Evolutionary conservation across 1,140 invertebrate species (phyloP).

Genomic region (Hycleus phaleratus): DNA sequence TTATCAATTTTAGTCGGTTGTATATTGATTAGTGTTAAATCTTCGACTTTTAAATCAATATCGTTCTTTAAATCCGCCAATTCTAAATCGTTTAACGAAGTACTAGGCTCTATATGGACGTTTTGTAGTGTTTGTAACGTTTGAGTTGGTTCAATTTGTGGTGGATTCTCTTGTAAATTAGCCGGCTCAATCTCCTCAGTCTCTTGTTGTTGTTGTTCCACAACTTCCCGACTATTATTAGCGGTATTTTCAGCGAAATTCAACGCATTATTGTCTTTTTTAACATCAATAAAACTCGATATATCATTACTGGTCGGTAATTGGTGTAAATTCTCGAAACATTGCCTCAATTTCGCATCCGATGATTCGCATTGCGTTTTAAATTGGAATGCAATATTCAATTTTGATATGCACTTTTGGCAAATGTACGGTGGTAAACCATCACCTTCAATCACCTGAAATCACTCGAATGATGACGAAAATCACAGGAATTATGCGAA

Average conservation of each 20-base stretch:
- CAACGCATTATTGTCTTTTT: constrained; percentile 10
- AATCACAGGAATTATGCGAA: not conserved
- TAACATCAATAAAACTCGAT: constrained; percentile 23
- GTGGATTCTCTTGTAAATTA: constrained; percentile 2
- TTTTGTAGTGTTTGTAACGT: constrained; percentile 9
- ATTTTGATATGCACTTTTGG: constrained; percentile 55
- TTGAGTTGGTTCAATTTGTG: constrained; percentile 9
- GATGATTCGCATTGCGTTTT: constrained; percentile 58
- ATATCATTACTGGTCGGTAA: not conserved
- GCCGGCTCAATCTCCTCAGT: too few relatives aligned
- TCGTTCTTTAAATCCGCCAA: constrained; percentile 21
- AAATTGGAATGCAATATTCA: constrained; percentile 59
- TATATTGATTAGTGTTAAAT: constrained; percentile 16
- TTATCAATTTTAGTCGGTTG: constrained; percentile 4
- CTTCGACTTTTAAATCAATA: constrained; percentile 24
- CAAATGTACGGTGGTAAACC: constrained; percentile 57
- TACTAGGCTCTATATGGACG: constrained; percentile 15
- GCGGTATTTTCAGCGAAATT: not conserved
- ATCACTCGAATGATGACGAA: not conserved
- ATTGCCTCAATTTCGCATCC: constrained; percentile 52
- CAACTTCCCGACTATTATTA: constrained; percentile 11
- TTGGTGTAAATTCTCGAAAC: constrained; percentile 42
- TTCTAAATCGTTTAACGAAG: constrained; percentile 16
- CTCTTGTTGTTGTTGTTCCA: constrained; percentile 8
- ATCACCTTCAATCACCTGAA: constrained; percentile 52